phyloP scores from a whole-genome alignment of 2,888 invertebrate genomes.

The Axea sp. region DNA sequence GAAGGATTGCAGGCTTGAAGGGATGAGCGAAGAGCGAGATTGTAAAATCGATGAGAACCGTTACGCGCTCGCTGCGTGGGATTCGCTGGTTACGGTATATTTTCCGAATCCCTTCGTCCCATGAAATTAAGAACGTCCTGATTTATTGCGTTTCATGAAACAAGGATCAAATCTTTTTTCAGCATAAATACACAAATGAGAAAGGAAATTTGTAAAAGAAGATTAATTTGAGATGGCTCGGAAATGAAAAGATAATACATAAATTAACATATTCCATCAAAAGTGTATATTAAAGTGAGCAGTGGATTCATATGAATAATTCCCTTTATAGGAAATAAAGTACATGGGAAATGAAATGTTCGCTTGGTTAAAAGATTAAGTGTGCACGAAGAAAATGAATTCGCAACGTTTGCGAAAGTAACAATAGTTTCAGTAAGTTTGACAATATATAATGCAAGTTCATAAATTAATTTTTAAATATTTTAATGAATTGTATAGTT shows the following conservation, averaged over 20 bases:
- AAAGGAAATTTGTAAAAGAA: conserved; percentile 37
- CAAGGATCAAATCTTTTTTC: conserved; percentile 18
- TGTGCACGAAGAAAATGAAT: too few relatives aligned
- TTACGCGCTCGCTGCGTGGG: conserved; percentile 60
- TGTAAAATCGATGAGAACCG: conserved; percentile 71
- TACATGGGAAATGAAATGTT: conserved; percentile 10
- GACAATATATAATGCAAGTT: too few relatives aligned
- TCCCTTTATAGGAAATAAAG: conserved; percentile 19
- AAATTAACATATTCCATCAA: conserved; percentile 47
- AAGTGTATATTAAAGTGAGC: conserved; percentile 25
- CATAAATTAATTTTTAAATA: too few relatives aligned
- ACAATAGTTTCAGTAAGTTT: too few relatives aligned
- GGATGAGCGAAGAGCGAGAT: conserved; percentile 64
- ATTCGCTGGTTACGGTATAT: conserved; percentile 59
- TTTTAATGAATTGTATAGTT: too few relatives aligned
- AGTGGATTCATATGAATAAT: conserved; percentile 20
- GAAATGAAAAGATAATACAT: conserved; percentile 43
- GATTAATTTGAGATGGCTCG: conserved; percentile 36
- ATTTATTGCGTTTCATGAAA: conserved; percentile 43
- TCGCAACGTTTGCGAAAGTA: too few relatives aligned
- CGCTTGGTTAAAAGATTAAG: conserved; percentile 16
- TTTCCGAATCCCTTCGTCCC: conserved; percentile 45
- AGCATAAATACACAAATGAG: conserved; percentile 29
- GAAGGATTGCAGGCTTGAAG: conserved; percentile 36
- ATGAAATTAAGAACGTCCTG: conserved; percentile 49